Conservation (phyloP, 2,888 invertebrate species). For the Brenthis hecate region DNA sequence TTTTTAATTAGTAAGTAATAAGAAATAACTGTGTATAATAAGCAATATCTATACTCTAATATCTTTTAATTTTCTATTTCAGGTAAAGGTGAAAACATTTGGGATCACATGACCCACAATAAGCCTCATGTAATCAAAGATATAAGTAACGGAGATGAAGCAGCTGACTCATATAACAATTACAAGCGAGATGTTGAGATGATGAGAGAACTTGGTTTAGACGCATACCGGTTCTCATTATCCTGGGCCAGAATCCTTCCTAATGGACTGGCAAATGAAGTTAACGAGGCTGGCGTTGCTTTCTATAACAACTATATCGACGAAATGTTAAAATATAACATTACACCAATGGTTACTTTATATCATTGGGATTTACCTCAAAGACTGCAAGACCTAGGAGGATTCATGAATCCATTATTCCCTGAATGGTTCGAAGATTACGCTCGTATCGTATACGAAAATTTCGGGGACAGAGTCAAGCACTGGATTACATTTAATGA, state of each 20-base stretch:
- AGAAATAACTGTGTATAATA: no score
- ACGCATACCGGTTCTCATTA: conserved; percentile 80
- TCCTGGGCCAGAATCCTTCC: conserved; percentile 85
- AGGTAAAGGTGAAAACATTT: conserved; percentile 61
- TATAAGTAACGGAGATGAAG: conserved; percentile 77
- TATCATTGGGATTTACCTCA: conserved; percentile 82
- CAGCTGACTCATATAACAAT: conserved; percentile 83
- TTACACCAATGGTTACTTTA: conserved; percentile 82
- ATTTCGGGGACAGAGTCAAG: conserved; percentile 77
- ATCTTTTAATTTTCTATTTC: conserved; percentile 5
- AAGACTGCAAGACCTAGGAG: conserved; percentile 79
- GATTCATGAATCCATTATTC: conserved; percentile 68
- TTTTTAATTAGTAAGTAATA: no score
- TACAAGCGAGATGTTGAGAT: conserved; percentile 80
- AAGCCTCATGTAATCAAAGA: conserved; percentile 52
- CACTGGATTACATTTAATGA: conserved; percentile 84
- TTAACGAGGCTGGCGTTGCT: conserved; percentile 82
- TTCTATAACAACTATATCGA: conserved; percentile 86
- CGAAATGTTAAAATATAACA: conserved; percentile 82
- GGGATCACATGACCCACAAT: conserved; percentile 59
- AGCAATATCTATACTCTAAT: background rate
- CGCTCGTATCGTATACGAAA: conserved; percentile 64
- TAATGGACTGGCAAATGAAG: conserved; percentile 69
- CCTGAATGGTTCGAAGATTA: conserved; percentile 76
- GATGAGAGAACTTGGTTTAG: conserved; percentile 66